These are phyloP conservation scores for Halocynthia roretzi DNA, from an alignment of 23 tunicate genomes.

Conservation along the genomic window DNA sequence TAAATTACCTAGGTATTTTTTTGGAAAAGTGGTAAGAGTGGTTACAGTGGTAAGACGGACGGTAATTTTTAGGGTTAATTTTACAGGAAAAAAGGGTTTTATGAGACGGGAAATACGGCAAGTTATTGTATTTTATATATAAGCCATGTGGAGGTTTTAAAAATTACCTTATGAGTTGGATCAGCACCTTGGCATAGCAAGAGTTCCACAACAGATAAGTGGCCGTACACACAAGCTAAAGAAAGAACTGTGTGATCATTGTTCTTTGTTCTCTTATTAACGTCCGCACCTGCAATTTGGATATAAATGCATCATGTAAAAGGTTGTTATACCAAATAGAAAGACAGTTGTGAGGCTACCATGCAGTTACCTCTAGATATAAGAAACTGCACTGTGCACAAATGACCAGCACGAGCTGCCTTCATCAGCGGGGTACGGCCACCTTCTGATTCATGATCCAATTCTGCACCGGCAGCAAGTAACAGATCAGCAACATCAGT, in stretches of 20 bases:
- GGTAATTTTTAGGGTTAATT: too few relatives aligned
- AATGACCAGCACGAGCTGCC: conserved; percentile 91
- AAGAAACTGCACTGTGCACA: conserved; percentile 82
- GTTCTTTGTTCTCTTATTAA: conserved; percentile 73
- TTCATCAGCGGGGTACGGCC: conserved; percentile 99
- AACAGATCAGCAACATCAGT: conserved; percentile 80
- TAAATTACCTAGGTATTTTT: too few relatives aligned
- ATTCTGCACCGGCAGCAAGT: conserved; percentile 63
- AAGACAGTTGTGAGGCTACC: neutral
- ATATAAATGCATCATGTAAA: neutral
- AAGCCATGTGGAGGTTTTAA: neutral
- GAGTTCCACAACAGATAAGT: conserved; percentile 72
- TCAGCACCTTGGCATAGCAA: conserved; percentile 84
- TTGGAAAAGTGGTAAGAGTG: too few relatives aligned
- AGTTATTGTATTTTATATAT: too few relatives aligned
- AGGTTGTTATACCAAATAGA: neutral
- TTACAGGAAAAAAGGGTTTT: too few relatives aligned
- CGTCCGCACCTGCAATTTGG: conserved; percentile 75
- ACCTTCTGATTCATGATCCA: conserved; percentile 94
- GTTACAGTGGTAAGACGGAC: too few relatives aligned
- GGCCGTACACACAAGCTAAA: conserved; percentile 93
- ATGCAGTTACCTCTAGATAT: conserved; percentile 47
- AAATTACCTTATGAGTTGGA: conserved; percentile 69
- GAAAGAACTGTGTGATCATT: conserved; percentile 96
- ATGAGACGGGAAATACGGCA: too few relatives aligned